Evolutionary conservation across 2,797 vertebrate genomes (phyloP).

Genomic region (Allobates femoralis): DNA sequence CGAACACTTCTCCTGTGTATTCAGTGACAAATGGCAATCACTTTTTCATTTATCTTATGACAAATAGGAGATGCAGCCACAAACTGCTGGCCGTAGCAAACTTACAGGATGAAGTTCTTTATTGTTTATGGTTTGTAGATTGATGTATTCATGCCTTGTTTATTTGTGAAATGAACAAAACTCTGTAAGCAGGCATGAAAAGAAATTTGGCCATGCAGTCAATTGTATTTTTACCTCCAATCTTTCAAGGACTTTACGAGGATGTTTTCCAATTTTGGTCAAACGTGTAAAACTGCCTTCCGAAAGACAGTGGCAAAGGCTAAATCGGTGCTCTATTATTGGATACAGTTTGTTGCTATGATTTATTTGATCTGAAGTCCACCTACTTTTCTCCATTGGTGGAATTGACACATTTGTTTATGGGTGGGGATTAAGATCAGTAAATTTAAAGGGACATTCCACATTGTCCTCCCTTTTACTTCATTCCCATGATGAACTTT

Average conservation of each 20-base stretch:
- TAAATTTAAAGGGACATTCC: neutral
- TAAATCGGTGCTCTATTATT: neutral
- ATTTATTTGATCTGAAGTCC: neutral
- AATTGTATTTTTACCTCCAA: constrained; percentile 71
- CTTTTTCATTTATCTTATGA: constrained; percentile 88
- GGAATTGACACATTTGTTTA: neutral
- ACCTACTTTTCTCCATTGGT: neutral
- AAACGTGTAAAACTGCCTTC: constrained; percentile 77
- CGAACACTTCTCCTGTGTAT: constrained; percentile 81
- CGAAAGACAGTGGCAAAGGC: constrained; percentile 48
- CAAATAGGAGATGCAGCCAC: constrained; percentile 85
- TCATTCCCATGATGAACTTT: no score
- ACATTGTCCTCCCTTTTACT: no score
- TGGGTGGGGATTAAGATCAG: neutral
- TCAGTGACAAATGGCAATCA: constrained; percentile 86
- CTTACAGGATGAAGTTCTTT: constrained; percentile 88
- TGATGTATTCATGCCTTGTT: constrained; percentile 90
- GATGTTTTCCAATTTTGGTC: constrained; percentile 80
- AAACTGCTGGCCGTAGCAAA: constrained; percentile 87
- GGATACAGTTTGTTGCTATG: neutral
- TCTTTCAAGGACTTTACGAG: constrained; percentile 79
- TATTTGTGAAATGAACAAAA: constrained; percentile 88
- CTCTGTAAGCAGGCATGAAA: constrained; percentile 83
- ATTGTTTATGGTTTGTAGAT: constrained; percentile 87
- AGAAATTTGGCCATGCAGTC: constrained; percentile 80